Evolutionary conservation across 2,888 invertebrate species (phyloP), one percentile per base, ranked within the genome.

Genomic region (Dryadula phaetusa): DNA sequence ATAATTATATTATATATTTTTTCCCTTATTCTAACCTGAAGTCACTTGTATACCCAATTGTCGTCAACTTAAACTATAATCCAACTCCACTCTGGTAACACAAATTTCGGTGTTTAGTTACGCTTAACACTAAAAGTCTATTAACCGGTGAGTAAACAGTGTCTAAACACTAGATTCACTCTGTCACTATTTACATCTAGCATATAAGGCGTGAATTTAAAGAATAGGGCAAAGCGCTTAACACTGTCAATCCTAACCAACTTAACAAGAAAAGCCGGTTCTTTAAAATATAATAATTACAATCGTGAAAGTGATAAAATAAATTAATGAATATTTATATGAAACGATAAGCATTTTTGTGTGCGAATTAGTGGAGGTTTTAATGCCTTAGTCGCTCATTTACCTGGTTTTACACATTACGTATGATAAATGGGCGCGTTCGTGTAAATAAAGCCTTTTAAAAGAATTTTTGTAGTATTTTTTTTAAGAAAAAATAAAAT

Each of bases 331-430:
- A n/a, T 40, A 37, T 25, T 56, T 40, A 40, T 40, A 22, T 16
- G 20, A 40, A 16, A 40, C 56, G 56, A 56, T 56, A 56, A 56
- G 56, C 22, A 56, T 56, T 40, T 56, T 56, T 40, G 56, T 56
- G 14, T 40, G 56, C 56, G 40, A 56, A 56, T 56, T 56, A 56
- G 56, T 16, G n/a, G 40, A 40, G 56, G 25, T 40, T 56, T 56
- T 56, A 56, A 40, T 40, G 6, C 40, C 16, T 56, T 40, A 2
- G 37, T 16, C 40, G 56, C 56, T 56, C 56, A 40, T 56, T 56
- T 40, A 56, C 37, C 22, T 20, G n/a, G 8, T 40, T 40, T 40
- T 56, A 56, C 56, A 56, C 22, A 16, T 40, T 25, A 40, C 40
- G 7, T 52, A 5, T 52, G 28, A 28, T 32, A 52, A 25, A 52